A percentile compares a stretch with the other conserved stretches of the same genome.
phyloP scores from a whole-genome alignment of 1,140 invertebrate genomes.

The Drosophila tristis region DNA sequence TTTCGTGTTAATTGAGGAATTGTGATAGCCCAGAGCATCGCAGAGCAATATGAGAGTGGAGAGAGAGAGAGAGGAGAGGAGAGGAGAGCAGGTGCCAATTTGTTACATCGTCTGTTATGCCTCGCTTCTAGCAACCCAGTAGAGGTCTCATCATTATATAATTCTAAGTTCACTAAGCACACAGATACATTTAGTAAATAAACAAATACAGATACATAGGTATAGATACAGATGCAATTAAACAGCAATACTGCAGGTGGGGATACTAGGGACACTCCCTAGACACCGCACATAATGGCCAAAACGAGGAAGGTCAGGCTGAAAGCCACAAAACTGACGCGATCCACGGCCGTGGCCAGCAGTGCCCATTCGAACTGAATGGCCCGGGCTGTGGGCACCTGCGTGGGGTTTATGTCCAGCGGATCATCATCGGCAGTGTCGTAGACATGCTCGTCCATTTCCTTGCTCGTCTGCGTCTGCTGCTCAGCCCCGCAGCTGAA shows the following conservation, averaged over 20 bases:
- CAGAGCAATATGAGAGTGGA: slow-evolving; percentile 48
- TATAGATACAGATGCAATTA: not conserved
- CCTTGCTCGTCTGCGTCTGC: slow-evolving; percentile 39
- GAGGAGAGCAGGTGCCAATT: slow-evolving; percentile 50
- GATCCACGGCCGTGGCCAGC: slow-evolving; percentile 87
- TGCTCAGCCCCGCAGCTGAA: slow-evolving; percentile 57
- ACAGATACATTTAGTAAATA: slow-evolving; percentile 40
- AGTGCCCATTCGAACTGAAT: slow-evolving; percentile 87
- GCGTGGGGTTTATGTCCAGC: slow-evolving; percentile 74
- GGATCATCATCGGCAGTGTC: slow-evolving; percentile 80
- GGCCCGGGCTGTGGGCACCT: slow-evolving; percentile 78
- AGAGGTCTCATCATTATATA: slow-evolving; percentile 52
- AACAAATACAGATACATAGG: slow-evolving; percentile 8
- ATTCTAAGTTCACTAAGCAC: slow-evolving; percentile 58
- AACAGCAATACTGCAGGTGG: not conserved
- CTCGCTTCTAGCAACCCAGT: slow-evolving; percentile 32
- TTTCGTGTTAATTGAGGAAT: slow-evolving; percentile 75
- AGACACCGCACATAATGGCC: slow-evolving; percentile 85
- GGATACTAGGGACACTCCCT: not conserved
- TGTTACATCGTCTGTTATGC: slow-evolving; percentile 65
- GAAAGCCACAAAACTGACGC: slow-evolving; percentile 86
- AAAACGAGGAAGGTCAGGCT: slow-evolving; percentile 85
- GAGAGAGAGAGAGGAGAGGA: slow-evolving; percentile 19
- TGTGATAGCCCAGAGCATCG: slow-evolving; percentile 72
- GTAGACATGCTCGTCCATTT: slow-evolving; percentile 78